Evolutionary conservation across 2,888 invertebrate genomes (phyloP), one percentile per base, ranked within the genome.

Genomic region (Limulus polyphemus): DNA sequence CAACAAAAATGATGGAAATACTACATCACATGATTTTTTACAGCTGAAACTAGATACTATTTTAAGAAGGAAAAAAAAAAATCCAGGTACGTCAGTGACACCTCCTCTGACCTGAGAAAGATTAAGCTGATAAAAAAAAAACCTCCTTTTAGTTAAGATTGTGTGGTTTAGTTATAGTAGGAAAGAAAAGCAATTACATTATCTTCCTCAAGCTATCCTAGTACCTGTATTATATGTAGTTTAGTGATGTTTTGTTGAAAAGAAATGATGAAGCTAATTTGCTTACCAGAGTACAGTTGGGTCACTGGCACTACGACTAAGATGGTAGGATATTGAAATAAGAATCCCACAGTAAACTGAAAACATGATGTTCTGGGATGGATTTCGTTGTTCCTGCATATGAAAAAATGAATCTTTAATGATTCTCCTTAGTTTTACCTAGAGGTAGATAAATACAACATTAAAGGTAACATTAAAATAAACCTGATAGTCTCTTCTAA

Each of bases 301-400:
- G 77, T 97, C 95, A 69, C 92, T 92, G 0, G 94, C 88, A 67
- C 88, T 87, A 60, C 98, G 82, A 73, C 95, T 95, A 59, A 98
- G 79, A 75, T 97, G 93, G 75, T 97, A 99, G 4, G 90, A 86
- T 58, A 89, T 80, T 0, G 94, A 85, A 0, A 95, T 87, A 5
- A 94, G 80, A 56, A 94, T 80, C 10, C 90, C 93, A 74, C 90
- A 90, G 76, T 93, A 97, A 70, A 97, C 88, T 0, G 97, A 97
- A 76, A 97, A 97, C 2, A 94, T 79, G 59, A 94, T 85, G 73
- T 94, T 91, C 74, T 93, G 93, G 0, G 92, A 87, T 64, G 86
- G 73, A 83, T 75, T 89, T 84, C 52, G 84, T 55, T 59, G 63
- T 61, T 71, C 71, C 70, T 71, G 56, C 51, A 14, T 50, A 51